Evolutionary conservation across 2,797 vertebrate species (phyloP).

Genomic region (Hozukius guyotensis): DNA sequence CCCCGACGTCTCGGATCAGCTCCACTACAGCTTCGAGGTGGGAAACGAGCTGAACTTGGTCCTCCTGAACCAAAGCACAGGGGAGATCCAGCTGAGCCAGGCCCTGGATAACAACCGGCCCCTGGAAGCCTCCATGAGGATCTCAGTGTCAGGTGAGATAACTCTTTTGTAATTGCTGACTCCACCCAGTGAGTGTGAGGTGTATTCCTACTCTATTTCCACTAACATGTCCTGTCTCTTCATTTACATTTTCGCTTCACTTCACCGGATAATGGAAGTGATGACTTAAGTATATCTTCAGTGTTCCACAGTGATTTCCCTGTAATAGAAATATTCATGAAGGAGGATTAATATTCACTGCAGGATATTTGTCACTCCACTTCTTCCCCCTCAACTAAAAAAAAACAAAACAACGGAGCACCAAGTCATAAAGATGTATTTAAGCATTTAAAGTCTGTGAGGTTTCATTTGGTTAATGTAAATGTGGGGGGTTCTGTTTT

Average conservation of each 20-base stretch:
- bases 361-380: constrained; percentile 27
- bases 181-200: constrained; percentile 35
- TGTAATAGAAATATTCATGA: constrained; percentile 62
- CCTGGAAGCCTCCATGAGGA: constrained; percentile 94
- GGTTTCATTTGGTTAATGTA: constrained; percentile 20
- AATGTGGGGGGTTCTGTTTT: background rate
- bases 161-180: constrained; percentile 39
- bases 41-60: constrained; percentile 95
- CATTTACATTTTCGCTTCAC: constrained; percentile 46
- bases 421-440: constrained; percentile 4
- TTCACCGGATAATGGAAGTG: constrained; percentile 51
- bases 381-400: background rate
- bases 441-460: constrained; percentile 13
- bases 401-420: background rate
- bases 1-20: constrained; percentile 91
- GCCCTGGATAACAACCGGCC: constrained; percentile 96
- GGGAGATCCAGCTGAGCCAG: constrained; percentile 91
- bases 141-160: constrained; percentile 93
- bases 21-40: constrained; percentile 90
- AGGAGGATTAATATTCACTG: constrained; percentile 55
- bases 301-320: constrained; percentile 41
- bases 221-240: constrained; percentile 14
- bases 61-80: constrained; percentile 90
- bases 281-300: constrained; percentile 47
- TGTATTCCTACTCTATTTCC: constrained; percentile 10